Evolutionary conservation across 2,888 invertebrate species (phyloP), one percentile per base, ranked within the genome.

Genomic region (Magallana nippona): DNA sequence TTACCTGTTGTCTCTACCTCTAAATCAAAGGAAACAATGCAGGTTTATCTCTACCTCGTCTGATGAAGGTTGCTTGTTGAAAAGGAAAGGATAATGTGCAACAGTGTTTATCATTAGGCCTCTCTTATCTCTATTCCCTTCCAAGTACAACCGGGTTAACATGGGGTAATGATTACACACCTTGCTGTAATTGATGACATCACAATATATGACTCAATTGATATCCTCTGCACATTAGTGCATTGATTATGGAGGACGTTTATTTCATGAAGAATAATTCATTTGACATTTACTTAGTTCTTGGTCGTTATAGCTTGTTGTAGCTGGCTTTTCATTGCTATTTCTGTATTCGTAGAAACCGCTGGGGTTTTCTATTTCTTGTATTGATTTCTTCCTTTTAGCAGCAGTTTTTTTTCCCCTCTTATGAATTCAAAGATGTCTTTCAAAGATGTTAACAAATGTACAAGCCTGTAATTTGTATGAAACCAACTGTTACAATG

Each of bases 241-340:
- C 44, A 44, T 44, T 44, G 44, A 44, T 44, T 44, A 44, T 44
- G 19, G 27, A 1, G 71, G 32, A 27, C 11, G 11, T 71, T 71
- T 71, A 71, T 71, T 13, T 13, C 27, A 27, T 71, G 19, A 71
- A 71, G 71, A 71, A 71, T 27, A 71, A 71, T 13, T 10, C 32
- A 27, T 71, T 71, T 27, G 71, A 71, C 71, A 71, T 71, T 71
- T 71, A 71, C 22, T 71, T 71, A 27, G 71, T 71, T 27, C 15
- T 27, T 71, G 71, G 27, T 71, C 27, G 71, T 13, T 71, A 71
- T 5, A 71, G 27, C 71, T 27, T 71, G 22, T 63, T 27, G 15
- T 71, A 32, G 27, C 71, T 27, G 13, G 22, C 10, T 15, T 32
- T 27, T 15, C 27, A 19, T 27, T 71, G 10, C 15, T 22, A 32